Conservation (phyloP, 1,140 invertebrate genomes). For the Copidosoma floridanum region DNA sequence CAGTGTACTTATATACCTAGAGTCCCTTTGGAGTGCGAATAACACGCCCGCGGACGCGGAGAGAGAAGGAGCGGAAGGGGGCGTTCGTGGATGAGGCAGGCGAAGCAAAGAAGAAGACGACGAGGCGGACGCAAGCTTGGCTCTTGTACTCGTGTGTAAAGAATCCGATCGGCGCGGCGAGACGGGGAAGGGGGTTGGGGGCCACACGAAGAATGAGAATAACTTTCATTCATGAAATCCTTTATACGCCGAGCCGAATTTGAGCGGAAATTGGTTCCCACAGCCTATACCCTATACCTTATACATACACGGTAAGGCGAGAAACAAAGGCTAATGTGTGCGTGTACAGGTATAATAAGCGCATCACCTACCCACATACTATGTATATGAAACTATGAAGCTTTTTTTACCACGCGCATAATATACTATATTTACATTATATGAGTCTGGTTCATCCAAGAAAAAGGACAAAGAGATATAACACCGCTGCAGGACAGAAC, state of each 20-base stretch:
- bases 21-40: constrained; percentile 18
- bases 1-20: too few relatives aligned
- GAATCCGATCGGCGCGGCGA: constrained; percentile 16
- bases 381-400: too few relatives aligned
- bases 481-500: too few relatives aligned
- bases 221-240: constrained; percentile 43
- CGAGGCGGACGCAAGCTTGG: constrained; percentile 10
- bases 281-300: too few relatives aligned
- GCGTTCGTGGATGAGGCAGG: constrained; percentile 7
- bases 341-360: too few relatives aligned
- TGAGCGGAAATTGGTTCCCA: constrained; percentile 40
- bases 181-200: neutral
- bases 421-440: too few relatives aligned
- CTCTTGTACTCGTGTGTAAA: constrained; percentile 11
- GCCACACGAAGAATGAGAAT: constrained; percentile 16
- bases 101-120: neutral
- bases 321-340: constrained; percentile 34
- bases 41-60: constrained; percentile 16
- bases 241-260: constrained; percentile 31
- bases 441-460: too few relatives aligned
- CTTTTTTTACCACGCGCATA: too few relatives aligned
- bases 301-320: too few relatives aligned
- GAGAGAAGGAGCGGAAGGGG: constrained; percentile 13
- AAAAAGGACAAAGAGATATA: too few relatives aligned
- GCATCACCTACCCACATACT: too few relatives aligned